These are phyloP conservation scores for Yponomeuta evonymella DNA, from an alignment of 2,888 invertebrate genomes.

Conservation along the genomic window DNA sequence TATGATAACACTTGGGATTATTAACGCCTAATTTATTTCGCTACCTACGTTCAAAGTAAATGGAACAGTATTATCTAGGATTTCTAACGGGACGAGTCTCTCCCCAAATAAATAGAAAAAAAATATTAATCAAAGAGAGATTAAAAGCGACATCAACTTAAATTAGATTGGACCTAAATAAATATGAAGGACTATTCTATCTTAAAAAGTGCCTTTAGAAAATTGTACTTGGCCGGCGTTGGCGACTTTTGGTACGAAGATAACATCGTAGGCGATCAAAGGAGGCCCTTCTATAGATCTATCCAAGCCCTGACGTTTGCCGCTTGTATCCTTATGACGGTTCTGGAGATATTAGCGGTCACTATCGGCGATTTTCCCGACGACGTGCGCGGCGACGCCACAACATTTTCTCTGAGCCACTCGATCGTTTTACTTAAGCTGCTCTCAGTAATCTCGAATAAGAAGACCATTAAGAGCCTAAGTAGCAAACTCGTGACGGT, in stretches of 20 bases:
- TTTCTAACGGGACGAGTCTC: too few species aligned
- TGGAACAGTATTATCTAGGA: too few species aligned
- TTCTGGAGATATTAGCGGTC: slow-evolving; percentile 57
- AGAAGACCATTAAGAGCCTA: slow-evolving; percentile 41
- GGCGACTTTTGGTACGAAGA: slow-evolving; percentile 62
- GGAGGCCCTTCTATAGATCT: slow-evolving; percentile 40
- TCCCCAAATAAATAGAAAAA: too few species aligned
- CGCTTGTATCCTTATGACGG: slow-evolving; percentile 47
- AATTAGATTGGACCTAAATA: not conserved
- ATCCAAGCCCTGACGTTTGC: slow-evolving; percentile 38
- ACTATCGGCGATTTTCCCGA: slow-evolving; percentile 50
- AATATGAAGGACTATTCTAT: slow-evolving; percentile 54
- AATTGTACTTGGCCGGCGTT: slow-evolving; percentile 48
- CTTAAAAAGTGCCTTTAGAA: slow-evolving; percentile 43
- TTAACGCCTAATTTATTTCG: too few species aligned
- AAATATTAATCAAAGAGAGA: too few species aligned
- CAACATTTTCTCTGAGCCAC: slow-evolving; percentile 59
- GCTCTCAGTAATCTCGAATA: slow-evolving; percentile 44
- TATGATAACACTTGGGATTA: too few species aligned
- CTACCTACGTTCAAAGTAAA: too few species aligned
- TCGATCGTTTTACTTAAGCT: slow-evolving; percentile 57
- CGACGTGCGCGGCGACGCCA: slow-evolving; percentile 55
- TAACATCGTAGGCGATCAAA: slow-evolving; percentile 43
- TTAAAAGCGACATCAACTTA: not conserved
- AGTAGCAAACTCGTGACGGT: slow-evolving; percentile 46